These are phyloP conservation scores for Burhinus bistriatus DNA, from an alignment of 2,113 vertebrate genomes.

Conservation along the genomic window DNA sequence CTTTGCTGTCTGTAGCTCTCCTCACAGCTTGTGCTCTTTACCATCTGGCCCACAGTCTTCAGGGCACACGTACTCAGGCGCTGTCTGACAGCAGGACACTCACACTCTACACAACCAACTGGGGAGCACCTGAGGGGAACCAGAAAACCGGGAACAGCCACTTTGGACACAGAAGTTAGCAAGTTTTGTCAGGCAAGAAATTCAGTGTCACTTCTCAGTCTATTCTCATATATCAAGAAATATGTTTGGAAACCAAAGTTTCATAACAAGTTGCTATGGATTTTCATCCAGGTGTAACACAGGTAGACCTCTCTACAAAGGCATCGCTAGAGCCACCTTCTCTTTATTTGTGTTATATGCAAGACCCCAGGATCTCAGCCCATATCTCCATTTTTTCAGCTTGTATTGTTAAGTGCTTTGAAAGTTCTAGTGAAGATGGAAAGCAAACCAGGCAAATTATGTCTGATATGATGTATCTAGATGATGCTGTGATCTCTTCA, in stretches of 20 bases:
- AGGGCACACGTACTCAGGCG: neutral
- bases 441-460: neutral
- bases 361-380: neutral
- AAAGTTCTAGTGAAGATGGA: neutral
- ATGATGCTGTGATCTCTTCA: neutral
- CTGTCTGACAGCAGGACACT: slow-evolving; percentile 3
- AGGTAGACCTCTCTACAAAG: neutral
- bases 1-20: slow-evolving; percentile 14
- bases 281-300: neutral
- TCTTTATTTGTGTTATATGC: neutral
- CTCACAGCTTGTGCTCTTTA: slow-evolving; percentile 16
- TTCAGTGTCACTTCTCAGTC: neutral
- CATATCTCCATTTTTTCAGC: neutral
- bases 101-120: rapidly evolving
- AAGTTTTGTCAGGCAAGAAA: neutral
- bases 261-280: neutral
- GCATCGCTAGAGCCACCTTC: neutral
- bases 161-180: neutral
- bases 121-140: neutral
- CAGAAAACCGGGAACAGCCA: neutral
- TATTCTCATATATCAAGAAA: neutral
- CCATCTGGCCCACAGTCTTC: slow-evolving; percentile 42
- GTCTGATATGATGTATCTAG: neutral
- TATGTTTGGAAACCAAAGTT: neutral
- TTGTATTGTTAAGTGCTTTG: neutral